Evolutionary conservation across 2,797 vertebrate species (phyloP), one percentile per base, ranked within the genome.

Genomic region (Danio tinwini): DNA sequence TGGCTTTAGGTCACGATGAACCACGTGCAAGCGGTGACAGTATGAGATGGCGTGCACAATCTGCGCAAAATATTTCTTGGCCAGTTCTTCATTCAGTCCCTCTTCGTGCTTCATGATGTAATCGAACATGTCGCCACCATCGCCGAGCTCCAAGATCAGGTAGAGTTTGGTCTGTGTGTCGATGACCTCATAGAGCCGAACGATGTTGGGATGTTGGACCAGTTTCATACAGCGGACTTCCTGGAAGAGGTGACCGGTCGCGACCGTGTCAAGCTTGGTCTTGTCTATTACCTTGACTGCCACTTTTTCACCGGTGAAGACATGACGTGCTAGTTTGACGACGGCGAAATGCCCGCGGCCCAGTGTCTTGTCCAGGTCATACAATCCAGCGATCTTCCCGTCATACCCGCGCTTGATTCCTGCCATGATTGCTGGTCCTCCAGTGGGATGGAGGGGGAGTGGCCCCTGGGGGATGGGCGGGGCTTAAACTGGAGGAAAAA

Each of bases 21-120:
- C 98, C 80, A 99, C 98, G 0, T 99, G 98, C 73, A 99, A 93
- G 85, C 97, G 96, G 87, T 99, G 98, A 89, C 98, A 99, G 83
- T 99, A 98, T 16, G 97, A 98, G 89, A 99, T 99, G 39, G 98
- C 98, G 14, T 99, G 98, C 80, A 99, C 98, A 71, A 99, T 97
- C 88, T 99, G 97, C 81, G 98, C 98, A 76, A 99, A 99, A 83
- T 99, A 99, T 75, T 97, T 98, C 89, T 99, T 99, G 61, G 98
- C 97, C 85, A 98, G 88, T 81, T 99, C 97, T 87, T 99, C 98
- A 6, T 93, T 97, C 74, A 99, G 95, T 44, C 97, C 98, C 77
- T 98, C 97, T 89, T 99, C 98, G 0, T 99, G 98, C 81, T 97
- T 98, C 98, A 99, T 99, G 91, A 99, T 99, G 89, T 99, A 99